Conservation (phyloP, 1,140 invertebrate species). For the Colletes gigas region DNA sequence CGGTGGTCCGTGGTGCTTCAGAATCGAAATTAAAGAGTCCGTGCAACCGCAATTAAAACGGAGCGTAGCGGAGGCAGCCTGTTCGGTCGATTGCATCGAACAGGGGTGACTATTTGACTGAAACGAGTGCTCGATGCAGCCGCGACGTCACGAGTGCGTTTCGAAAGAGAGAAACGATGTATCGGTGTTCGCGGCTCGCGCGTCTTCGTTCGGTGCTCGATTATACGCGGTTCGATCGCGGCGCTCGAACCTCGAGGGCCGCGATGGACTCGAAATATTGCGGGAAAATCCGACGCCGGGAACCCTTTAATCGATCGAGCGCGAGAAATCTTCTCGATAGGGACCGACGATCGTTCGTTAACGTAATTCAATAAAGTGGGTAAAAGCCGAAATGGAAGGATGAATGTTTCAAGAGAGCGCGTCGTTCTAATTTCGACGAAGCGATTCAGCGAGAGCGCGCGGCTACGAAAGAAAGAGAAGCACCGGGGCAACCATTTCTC, state of each 20-base stretch:
- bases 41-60: not conserved
- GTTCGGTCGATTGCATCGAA: not conserved
- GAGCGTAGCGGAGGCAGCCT: not conserved
- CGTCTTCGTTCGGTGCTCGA: not conserved
- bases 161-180: not conserved
- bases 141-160: not conserved
- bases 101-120: not conserved
- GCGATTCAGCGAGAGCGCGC: not conserved
- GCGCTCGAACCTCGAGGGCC: not conserved
- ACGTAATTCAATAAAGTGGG: slow-evolving; percentile 14
- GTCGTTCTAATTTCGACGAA: slow-evolving; percentile 2
- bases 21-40: not conserved
- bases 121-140: not conserved
- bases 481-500: not conserved
- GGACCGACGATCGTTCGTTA: slow-evolving; percentile 24
- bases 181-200: not conserved
- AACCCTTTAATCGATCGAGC: not conserved
- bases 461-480: not conserved
- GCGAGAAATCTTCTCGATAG: not conserved
- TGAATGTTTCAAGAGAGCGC: slow-evolving; percentile 4
- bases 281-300: not conserved
- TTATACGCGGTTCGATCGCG: not conserved
- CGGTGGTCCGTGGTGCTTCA: not conserved
- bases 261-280: not conserved
- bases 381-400: slow-evolving; percentile 9